Conservation (phyloP, 2,113 vertebrate genomes). For the Petrocephalus microphthalmus region DNA sequence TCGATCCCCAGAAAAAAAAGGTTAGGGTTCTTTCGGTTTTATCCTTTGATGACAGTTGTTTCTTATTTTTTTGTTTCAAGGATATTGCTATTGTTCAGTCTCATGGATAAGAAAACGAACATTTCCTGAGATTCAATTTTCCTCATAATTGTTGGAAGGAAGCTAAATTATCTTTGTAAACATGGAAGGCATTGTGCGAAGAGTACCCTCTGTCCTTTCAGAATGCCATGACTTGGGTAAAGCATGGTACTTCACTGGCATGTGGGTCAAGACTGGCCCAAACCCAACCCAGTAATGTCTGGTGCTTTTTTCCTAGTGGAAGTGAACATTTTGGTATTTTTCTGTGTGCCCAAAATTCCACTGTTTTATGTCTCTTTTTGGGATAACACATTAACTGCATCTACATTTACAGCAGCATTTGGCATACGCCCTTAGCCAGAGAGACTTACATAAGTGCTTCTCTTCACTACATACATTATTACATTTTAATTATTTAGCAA, state of each 20-base stretch:
- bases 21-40: constrained; percentile 36
- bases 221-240: constrained; percentile 39
- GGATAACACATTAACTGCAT: neutral
- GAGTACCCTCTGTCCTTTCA: constrained; percentile 57
- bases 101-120: constrained; percentile 63
- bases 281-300: neutral
- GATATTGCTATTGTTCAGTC: constrained; percentile 61
- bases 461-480: neutral
- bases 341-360: neutral
- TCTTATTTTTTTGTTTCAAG: constrained; percentile 42
- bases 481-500: neutral
- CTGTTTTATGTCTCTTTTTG: neutral
- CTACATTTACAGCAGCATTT: neutral
- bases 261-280: neutral
- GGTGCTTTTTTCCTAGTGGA: neutral
- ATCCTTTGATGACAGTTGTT: constrained; percentile 53
- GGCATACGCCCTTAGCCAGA: too few species aligned
- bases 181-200: constrained; percentile 76
- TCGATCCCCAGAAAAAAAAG: constrained; percentile 38
- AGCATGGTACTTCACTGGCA: neutral
- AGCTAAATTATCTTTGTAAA: constrained; percentile 91
- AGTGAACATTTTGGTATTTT: neutral
- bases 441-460: neutral
- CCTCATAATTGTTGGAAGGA: constrained; percentile 93
- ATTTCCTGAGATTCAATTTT: constrained; percentile 69